Evolutionary conservation across 1,140 invertebrate species (phyloP), one percentile per base, ranked within the genome.

Genomic region (Phocides pigmalion): DNA sequence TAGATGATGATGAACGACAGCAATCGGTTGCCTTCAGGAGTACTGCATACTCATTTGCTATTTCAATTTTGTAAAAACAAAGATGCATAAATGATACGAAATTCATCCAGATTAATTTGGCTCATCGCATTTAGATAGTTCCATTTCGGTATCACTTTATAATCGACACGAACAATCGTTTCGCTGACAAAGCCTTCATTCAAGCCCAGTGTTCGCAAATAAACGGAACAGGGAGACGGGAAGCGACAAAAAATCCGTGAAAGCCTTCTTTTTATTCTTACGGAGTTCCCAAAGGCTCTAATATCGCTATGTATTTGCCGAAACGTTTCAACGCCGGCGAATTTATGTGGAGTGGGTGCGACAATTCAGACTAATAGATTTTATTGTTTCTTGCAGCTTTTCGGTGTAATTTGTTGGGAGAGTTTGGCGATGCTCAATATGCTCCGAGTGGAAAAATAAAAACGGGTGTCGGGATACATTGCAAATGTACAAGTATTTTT

Each of bases 301-400:
- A 58, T 63, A 68, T 68, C 66, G 51, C 54, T 49, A 50, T 37
- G 35, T 58, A 63, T 68, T 58, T 50, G 58, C 41, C 44, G 65
- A 49, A 68, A 68, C 49, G 61, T 68, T 68, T 59, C 66, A 68
- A 59, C 58, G 58, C 46, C 14, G 25, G 62, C 47, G 61, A 71
- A 72, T 78, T 75, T 78, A 75, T 70, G 64, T 68, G 69, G 68
- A 68, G 65, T 66, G 63, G 67, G 64, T 74, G 64, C 53, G 66
- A 64, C 68, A 71, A 62, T 68, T 64, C 64, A 64, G 66, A 67
- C 68, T 74, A 70, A 76, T 72, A 72, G 67, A 70, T 72, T 76
- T 75, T 68, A 75, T 65, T 63, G 66, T 59, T 28, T 59, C 12
- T 28, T 59, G 54, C 54, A 59, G 54, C 42, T 46, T 46, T 35